Percentiles rank a stretch among this genome's conserved stretches.
phyloP scores from a whole-genome alignment of 1,140 invertebrate species.

The Atta cephalotes region DNA sequence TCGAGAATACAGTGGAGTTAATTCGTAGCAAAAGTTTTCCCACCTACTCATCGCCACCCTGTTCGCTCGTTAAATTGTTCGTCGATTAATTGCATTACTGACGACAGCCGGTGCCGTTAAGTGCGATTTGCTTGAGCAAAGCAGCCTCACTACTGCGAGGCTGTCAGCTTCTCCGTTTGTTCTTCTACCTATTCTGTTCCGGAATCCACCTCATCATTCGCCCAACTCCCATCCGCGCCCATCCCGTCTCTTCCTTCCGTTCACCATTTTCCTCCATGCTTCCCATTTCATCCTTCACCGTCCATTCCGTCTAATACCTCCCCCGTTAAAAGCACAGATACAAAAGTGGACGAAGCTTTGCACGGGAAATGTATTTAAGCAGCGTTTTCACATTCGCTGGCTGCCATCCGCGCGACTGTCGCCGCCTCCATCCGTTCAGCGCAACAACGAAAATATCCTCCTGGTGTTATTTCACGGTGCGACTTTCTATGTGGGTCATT shows the following conservation, averaged over 20 bases:
- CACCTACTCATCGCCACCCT: conserved; percentile 23
- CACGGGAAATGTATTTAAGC: conserved; percentile 62
- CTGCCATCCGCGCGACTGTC: neutral
- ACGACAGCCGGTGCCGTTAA: conserved; percentile 48
- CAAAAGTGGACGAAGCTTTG: conserved; percentile 47
- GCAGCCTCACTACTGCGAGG: conserved; percentile 11
- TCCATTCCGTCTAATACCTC: conserved; percentile 31
- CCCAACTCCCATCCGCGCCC: neutral
- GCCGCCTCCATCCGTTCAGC: neutral
- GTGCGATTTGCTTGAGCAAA: conserved; percentile 51
- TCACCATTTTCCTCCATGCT: neutral
- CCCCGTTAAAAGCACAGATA: conserved; percentile 50
- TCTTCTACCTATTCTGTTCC: neutral
- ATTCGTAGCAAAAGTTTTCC: conserved; percentile 57
- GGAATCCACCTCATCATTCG: conserved; percentile 23
- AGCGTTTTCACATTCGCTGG: conserved; percentile 52
- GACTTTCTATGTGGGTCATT: conserved; percentile 39
- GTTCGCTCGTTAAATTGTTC: conserved; percentile 62
- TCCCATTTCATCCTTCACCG: neutral
- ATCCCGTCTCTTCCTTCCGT: conserved; percentile 27
- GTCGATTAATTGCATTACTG: conserved; percentile 68
- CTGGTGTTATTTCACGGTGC: conserved; percentile 49
- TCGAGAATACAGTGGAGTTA: conserved; percentile 32
- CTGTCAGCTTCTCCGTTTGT: conserved; percentile 19
- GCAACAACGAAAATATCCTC: conserved; percentile 53